Base-by-base conservation (phyloP, 2,888 invertebrate genomes). In the Brachylomia viminalis region DNA sequence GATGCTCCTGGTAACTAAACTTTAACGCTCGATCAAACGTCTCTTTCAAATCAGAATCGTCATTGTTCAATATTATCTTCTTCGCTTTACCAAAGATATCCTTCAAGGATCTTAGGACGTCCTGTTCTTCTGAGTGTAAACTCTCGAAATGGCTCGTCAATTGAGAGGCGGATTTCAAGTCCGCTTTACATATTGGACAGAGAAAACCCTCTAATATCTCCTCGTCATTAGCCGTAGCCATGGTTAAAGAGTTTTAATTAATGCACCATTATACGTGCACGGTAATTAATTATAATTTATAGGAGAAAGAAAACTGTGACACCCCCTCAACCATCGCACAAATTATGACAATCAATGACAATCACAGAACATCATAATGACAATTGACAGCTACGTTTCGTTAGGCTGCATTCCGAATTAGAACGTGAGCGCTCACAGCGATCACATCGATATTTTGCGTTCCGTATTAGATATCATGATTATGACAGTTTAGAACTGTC, bases 171-270 rank as follows among this genome's bases (percentile, higher is more conserved):
- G 98, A 98, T 91, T 98, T 98, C 66, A 99, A 97, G 93, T 99
- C 99, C 58, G 98, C 98, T 95, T 98, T 98, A 91, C 99, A 99
- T 89, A 99, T 98, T 0, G 99, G 99, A 93, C 99, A 99, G 17
- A 99, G 96, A 92, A 99, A 99, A 10, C 99, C 99, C 94, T 99
- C 99, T 79, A 98, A 96, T 87, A 99, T 98, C 89, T 97, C 97
- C 59, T 97, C 97, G 70, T 96, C 96, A 82, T 96, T 95, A 78
- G 94, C 91, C 75, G 94, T 86, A 80, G 96, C 96, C 96, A 96
- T 96, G 64, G 83, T 92, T 84, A 68, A 58, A 61, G 27, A 64
- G 70, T 85, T 86, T 76, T 82, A 88, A 90, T 80, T 81, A 86
- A 64, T 80, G 61, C 54, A 59, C 70, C 86, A 87, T 83, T 80